Evolutionary conservation across 2,888 invertebrate genomes (phyloP).

Genomic region (Alloscopus bannaensis): DNA sequence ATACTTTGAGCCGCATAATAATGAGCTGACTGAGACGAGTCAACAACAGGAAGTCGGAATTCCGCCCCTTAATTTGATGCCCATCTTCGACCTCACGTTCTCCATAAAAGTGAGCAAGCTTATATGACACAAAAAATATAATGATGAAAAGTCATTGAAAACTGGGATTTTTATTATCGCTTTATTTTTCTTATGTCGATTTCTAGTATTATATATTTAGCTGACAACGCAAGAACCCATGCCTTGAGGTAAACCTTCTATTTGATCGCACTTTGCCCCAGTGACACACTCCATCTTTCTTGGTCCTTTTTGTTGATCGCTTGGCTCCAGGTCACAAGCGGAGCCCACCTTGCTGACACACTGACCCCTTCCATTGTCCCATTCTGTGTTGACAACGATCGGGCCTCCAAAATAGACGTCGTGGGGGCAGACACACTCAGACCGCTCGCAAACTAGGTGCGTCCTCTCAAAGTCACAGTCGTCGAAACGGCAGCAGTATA

Average conservation of each 20-base stretch:
- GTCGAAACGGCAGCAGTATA: conserved; percentile 44
- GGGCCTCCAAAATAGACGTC: conserved; percentile 41
- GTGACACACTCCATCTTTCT: conserved; percentile 40
- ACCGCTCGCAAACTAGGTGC: conserved; percentile 44
- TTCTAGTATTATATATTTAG: too few species aligned
- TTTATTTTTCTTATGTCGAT: too few species aligned
- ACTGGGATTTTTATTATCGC: too few species aligned
- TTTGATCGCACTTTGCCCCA: conserved; percentile 56
- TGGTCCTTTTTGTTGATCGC: background rate
- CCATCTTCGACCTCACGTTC: too few species aligned
- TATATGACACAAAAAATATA: too few species aligned
- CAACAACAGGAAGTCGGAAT: too few species aligned
- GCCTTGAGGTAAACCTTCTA: conserved; percentile 36
- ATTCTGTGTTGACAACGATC: conserved; percentile 48
- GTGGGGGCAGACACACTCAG: conserved; percentile 51
- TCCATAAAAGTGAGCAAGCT: too few species aligned
- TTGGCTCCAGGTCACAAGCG: conserved; percentile 41
- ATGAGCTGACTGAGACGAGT: too few species aligned
- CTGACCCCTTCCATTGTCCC: conserved; percentile 46
- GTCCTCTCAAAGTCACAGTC: conserved; percentile 55
- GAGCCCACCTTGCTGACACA: conserved; percentile 55
- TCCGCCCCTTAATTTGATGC: too few species aligned
- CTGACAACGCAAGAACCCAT: conserved; percentile 55
- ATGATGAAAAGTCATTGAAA: too few species aligned
- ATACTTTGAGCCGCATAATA: too few species aligned